A percentile compares a stretch with the other conserved stretches of the same genome.
These are phyloP conservation scores for Hyla sarda DNA, from an alignment of 2,113 vertebrate genomes.

Conservation along the genomic window DNA sequence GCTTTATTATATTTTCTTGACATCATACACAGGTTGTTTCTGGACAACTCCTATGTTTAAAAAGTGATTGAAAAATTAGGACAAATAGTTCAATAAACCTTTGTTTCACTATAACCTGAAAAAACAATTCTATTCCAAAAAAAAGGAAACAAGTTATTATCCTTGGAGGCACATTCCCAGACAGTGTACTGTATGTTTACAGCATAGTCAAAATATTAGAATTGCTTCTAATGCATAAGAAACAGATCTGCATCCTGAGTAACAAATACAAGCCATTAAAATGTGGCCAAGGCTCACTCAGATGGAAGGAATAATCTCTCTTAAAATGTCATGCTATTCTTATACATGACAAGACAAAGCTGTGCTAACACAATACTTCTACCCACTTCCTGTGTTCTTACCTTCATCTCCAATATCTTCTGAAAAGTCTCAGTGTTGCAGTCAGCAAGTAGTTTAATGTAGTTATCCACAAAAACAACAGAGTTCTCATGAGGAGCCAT, in stretches of 20 bases:
- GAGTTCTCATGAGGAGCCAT: conserved; percentile 96
- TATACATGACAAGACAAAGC: conserved; percentile 12
- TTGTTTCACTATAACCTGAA: neutral
- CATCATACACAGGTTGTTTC: too few relatives aligned
- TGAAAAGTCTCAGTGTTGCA: conserved; percentile 98
- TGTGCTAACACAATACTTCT: neutral
- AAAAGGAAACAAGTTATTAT: neutral
- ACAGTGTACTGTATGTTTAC: neutral
- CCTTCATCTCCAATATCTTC: conserved; percentile 99
- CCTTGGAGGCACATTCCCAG: conserved; percentile 3
- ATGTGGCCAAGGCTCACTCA: neutral
- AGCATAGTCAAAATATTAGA: neutral
- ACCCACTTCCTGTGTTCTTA: conserved; percentile 60
- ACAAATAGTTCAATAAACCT: neutral
- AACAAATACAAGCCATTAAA: neutral
- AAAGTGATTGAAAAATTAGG: neutral
- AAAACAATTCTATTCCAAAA: neutral
- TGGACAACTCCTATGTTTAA: too few relatives aligned
- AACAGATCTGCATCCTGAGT: neutral
- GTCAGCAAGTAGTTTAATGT: conserved; percentile 97
- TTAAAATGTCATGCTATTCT: conserved; percentile 1
- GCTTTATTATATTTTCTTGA: too few relatives aligned
- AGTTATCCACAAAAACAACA: conserved; percentile 96
- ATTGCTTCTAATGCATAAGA: neutral
- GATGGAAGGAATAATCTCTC: conserved; percentile 1